phyloP scores from a whole-genome alignment of 2,113 vertebrate species.

The Cyprinodon variegatus region DNA sequence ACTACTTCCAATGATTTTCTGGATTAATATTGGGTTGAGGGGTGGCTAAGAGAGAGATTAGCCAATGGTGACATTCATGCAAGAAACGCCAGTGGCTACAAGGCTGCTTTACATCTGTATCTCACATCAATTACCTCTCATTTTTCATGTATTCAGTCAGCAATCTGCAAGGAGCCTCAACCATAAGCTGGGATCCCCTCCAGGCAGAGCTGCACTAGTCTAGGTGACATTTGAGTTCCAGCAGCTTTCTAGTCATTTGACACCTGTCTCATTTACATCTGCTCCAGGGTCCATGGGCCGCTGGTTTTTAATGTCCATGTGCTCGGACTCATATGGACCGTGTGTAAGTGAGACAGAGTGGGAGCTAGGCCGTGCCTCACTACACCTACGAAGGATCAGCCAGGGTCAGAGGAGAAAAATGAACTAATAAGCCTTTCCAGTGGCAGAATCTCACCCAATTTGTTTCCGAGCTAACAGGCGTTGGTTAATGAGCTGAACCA shows the following conservation, averaged over 20 bases:
- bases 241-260: constrained; percentile 50
- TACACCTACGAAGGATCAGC: constrained; percentile 68
- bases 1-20: background rate
- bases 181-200: constrained; percentile 21
- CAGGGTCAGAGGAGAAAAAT: constrained; percentile 63
- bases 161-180: constrained; percentile 21
- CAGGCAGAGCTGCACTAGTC: constrained; percentile 35
- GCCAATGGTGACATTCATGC: background rate
- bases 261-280: constrained; percentile 70
- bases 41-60: background rate
- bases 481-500: constrained; percentile 79
- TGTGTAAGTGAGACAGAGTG: constrained; percentile 62
- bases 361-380: constrained; percentile 52
- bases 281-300: constrained; percentile 40
- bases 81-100: background rate
- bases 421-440: constrained; percentile 77
- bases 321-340: constrained; percentile 27
- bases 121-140: background rate
- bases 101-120: constrained; percentile 4
- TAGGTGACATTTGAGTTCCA: constrained; percentile 59
- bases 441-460: constrained; percentile 78
- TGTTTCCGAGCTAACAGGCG: constrained; percentile 79
- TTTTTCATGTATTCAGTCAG: constrained; percentile 29
- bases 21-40: background rate
- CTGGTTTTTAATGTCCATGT: constrained; percentile 39